Evolutionary conservation across 2,113 vertebrate species (phyloP), one percentile per base, ranked within the genome.

Genomic region (Takifugu flavidus): DNA sequence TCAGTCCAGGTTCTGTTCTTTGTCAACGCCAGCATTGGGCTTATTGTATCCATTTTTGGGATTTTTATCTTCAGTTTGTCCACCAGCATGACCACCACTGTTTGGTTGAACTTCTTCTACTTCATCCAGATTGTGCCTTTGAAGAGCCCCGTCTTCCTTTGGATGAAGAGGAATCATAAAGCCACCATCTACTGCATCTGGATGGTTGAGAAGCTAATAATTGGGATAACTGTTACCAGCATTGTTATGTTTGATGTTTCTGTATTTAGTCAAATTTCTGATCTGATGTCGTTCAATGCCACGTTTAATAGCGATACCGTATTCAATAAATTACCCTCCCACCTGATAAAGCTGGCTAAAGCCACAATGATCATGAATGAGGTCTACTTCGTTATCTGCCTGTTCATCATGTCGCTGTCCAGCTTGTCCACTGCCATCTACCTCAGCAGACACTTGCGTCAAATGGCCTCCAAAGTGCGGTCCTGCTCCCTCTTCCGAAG

Each of bases 31-130:
- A 39, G 8, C 34, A 39, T 39, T 10, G 34, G 2, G 34, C 7
- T 10, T 10, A 39, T 6, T 3, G 1, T 31, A 4, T 31, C 34
- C 34, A 39, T 8, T 0, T 0, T 0, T 27, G 0, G 8, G 10
- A 0, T 61, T 7, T 2, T 27, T 3, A 0, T 31, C 0, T 65
- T 12, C 25, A 59, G 39, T 58, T 42, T 79, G 29, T 64, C 4
- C 54, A 29, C 2, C 0, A 63, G 57, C 20, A 14, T 80, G 45
- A 54, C n/a, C 8, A 57, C 76, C 7, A 62, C 49, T 6, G 72
- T 74, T 44, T 82, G 83, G 65, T 66, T 85, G 49, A 78, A 69
- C 61, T 75, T 84, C 44, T 85, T 77, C 39, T 85, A 73, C 62
- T 74, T 25, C 62, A 77, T 45, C 3, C 78, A 83, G 53, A 78